Conservation (phyloP, 2,113 vertebrate species). For the Heterocephalus glaber region DNA sequence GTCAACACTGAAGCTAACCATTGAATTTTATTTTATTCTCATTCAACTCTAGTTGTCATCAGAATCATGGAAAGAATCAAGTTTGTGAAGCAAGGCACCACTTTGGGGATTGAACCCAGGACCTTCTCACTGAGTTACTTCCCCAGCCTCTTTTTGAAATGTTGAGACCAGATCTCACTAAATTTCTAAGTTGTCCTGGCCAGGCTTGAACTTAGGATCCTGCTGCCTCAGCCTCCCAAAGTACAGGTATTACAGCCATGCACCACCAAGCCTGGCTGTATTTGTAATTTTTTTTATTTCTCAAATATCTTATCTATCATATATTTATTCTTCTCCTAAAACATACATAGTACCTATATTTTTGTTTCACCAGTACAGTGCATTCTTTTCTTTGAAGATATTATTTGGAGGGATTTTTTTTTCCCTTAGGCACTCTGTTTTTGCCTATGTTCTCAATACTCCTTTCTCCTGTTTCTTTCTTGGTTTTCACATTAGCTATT, state of each 20-base stretch:
- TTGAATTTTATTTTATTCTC: background rate
- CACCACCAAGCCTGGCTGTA: background rate
- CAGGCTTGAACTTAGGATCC: background rate
- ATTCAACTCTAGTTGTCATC: background rate
- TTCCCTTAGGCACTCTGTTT: background rate
- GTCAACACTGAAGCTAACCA: background rate
- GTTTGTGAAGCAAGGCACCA: background rate
- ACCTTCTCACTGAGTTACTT: background rate
- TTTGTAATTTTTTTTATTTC: background rate
- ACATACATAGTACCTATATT: background rate
- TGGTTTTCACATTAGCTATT: background rate
- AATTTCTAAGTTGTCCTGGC: background rate
- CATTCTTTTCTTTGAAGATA: background rate
- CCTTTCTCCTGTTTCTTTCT: background rate
- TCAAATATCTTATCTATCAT: background rate
- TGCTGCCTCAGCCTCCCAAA: background rate
- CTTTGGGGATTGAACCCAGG: background rate
- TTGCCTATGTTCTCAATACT: background rate
- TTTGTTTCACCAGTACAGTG: background rate
- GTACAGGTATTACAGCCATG: background rate
- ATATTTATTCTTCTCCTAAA: background rate
- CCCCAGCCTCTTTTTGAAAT: background rate
- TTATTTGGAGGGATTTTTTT: background rate
- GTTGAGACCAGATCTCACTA: background rate
- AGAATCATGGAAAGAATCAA: background rate